Evolutionary conservation across 2,797 vertebrate genomes (phyloP).

Genomic region (Intellagama lesueurii): DNA sequence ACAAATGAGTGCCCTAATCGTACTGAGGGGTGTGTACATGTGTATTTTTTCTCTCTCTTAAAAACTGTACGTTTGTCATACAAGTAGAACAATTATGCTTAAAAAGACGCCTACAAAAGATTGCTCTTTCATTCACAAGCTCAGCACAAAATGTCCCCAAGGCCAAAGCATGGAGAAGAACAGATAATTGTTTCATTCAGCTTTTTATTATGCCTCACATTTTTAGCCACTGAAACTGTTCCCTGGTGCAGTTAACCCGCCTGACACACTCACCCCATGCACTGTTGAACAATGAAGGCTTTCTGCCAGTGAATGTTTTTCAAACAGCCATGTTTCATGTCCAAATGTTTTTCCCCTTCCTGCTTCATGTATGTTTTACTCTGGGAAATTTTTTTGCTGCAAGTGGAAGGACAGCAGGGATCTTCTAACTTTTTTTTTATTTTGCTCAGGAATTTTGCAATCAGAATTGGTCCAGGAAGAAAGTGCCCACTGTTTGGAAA

Average conservation of each 20-base stretch:
- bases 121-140: conserved; percentile 37
- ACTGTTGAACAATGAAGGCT: neutral
- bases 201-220: neutral
- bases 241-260: neutral
- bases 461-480: neutral
- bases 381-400: neutral
- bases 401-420: neutral
- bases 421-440: neutral
- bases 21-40: neutral
- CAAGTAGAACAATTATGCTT: conserved; percentile 31
- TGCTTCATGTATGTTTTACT: neutral
- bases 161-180: neutral
- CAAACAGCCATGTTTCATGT: neutral
- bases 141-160: conserved; percentile 40
- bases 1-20: conserved; percentile 37
- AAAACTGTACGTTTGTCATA: conserved; percentile 24
- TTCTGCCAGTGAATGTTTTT: conserved; percentile 1
- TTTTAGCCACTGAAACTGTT: neutral
- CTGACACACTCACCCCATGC: neutral
- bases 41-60: too few species aligned
- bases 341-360: neutral
- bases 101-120: conserved; percentile 21
- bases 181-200: conserved; percentile 14
- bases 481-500: neutral
- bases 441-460: neutral